phyloP scores from a whole-genome alignment of 2,888 invertebrate species.

The Thyatira batis region DNA sequence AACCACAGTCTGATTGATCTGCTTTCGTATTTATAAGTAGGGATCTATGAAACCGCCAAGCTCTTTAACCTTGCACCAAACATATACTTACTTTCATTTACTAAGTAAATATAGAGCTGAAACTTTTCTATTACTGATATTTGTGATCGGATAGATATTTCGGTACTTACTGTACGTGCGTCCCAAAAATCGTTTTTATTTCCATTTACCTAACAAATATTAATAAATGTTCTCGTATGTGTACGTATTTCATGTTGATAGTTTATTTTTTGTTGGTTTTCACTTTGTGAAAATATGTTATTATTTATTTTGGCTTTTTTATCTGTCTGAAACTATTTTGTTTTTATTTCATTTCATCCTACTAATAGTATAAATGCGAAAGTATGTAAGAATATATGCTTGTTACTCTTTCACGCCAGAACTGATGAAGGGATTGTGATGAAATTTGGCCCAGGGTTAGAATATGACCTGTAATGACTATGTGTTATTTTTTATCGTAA shows the following conservation, averaged over 20 bases:
- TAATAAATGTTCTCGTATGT: neutral
- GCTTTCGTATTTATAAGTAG: too few species aligned
- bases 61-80: conserved; percentile 13
- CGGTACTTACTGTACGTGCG: conserved; percentile 20
- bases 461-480: too few species aligned
- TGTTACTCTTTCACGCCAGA: too few species aligned
- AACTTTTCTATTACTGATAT: conserved; percentile 64
- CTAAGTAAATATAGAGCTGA: conserved; percentile 60
- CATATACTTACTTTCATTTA: conserved; percentile 54
- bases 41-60: neutral
- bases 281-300: neutral
- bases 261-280: neutral
- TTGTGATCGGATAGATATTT: conserved; percentile 55
- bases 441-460: too few species aligned
- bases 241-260: neutral
- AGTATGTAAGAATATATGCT: too few species aligned
- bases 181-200: neutral
- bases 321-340: too few species aligned
- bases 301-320: neutral
- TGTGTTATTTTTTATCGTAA: too few species aligned
- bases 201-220: neutral
- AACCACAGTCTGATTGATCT: too few species aligned
- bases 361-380: too few species aligned
- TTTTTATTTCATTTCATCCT: too few species aligned
- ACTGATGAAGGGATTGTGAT: too few species aligned